phyloP scores from a whole-genome alignment of 2,888 invertebrate species.

The Phyto melanocephala region DNA sequence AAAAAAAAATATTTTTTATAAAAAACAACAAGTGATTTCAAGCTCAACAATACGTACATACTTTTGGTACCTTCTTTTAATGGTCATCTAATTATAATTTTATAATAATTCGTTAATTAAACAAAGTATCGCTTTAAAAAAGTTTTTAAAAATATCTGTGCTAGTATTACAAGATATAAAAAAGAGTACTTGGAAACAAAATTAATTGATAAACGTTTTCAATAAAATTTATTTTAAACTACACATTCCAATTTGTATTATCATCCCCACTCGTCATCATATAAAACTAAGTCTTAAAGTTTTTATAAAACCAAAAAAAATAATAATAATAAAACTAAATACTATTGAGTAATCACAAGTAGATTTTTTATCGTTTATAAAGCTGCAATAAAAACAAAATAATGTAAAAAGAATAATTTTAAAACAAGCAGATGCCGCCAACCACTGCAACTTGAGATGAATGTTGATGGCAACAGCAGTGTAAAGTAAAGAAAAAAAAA shows the following conservation, averaged over 20 bases:
- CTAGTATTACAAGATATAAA: no score
- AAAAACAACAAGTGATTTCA: no score
- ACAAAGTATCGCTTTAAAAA: no score
- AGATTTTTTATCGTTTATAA: slow-evolving; percentile 54
- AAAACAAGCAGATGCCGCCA: slow-evolving; percentile 53
- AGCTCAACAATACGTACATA: no score
- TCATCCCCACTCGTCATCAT: not conserved
- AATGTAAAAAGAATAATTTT: not conserved
- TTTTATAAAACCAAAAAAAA: slow-evolving; percentile 14
- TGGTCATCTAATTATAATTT: no score
- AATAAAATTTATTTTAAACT: slow-evolving; percentile 25
- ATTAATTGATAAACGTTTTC: slow-evolving; percentile 26
- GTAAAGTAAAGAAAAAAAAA: slow-evolving; percentile 6
- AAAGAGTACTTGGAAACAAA: not conserved
- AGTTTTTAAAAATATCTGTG: no score
- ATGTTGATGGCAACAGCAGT: slow-evolving; percentile 48
- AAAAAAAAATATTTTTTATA: no score
- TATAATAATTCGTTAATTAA: no score
- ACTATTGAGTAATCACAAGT: slow-evolving; percentile 54
- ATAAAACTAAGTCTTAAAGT: not conserved
- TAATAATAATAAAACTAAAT: not conserved
- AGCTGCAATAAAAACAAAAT: slow-evolving; percentile 36
- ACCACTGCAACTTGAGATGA: slow-evolving; percentile 60
- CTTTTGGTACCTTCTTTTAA: no score
- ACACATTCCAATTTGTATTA: not conserved